phyloP scores from a whole-genome alignment of 2,888 invertebrate genomes.

The Coenonympha glycerion region DNA sequence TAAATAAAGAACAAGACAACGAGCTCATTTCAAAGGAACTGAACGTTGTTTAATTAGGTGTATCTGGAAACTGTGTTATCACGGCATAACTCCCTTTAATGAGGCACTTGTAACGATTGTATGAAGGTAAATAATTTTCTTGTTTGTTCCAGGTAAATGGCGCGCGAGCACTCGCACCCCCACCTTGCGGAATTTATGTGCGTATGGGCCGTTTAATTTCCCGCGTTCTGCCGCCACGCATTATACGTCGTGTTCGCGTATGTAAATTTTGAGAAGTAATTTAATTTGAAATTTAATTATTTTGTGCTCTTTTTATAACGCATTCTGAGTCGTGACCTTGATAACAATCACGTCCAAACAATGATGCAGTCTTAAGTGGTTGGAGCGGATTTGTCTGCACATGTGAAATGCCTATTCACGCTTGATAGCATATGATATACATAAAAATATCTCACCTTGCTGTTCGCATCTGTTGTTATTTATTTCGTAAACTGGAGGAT shows the following conservation, averaged over 20 bases:
- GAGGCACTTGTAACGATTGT: not conserved
- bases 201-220: conserved; percentile 51
- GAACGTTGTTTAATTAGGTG: not conserved
- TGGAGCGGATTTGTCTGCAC: too few species aligned
- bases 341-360: too few species aligned
- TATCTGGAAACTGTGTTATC: not conserved
- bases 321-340: too few species aligned
- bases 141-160: conserved; percentile 66
- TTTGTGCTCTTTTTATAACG: not conserved
- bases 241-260: conserved; percentile 15
- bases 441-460: too few species aligned
- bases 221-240: conserved; percentile 33
- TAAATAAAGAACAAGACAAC: too few species aligned
- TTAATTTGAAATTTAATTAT: not conserved
- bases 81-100: not conserved
- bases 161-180: conserved; percentile 46
- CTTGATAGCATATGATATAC: too few species aligned
- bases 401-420: too few species aligned
- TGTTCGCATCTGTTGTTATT: too few species aligned
- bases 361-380: too few species aligned
- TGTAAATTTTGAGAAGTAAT: not conserved
- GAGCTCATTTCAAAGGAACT: not conserved
- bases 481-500: too few species aligned
- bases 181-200: conserved; percentile 51
- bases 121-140: conserved; percentile 33